Conservation (phyloP, 2,113 vertebrate species). For the Lophochroa leadbeateri region DNA sequence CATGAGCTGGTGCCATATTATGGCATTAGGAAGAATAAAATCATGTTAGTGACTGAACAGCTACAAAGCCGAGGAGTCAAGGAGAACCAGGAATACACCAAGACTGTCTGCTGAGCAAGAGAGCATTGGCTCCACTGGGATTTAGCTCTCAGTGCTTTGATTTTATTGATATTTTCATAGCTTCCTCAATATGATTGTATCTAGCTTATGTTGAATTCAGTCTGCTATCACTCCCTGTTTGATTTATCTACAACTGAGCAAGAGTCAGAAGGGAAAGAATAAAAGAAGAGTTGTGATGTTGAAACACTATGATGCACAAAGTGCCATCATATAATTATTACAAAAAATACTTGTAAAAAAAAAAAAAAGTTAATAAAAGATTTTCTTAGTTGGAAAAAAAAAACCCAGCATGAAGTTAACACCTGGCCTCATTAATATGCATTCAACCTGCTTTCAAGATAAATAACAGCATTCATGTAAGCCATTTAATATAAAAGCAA, state of each 20-base stretch:
- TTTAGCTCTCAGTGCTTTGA: neutral
- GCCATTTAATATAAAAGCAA: conserved; percentile 79
- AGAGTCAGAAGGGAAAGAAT: neutral
- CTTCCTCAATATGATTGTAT: neutral
- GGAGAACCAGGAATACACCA: neutral
- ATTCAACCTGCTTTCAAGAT: conserved; percentile 78
- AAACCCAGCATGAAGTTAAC: conserved; percentile 69
- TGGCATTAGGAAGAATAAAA: neutral
- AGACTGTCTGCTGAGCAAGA: neutral
- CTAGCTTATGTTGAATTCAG: neutral
- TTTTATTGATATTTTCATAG: neutral
- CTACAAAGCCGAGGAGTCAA: neutral
- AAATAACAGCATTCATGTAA: conserved; percentile 78
- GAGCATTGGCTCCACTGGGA: neutral
- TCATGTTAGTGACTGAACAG: neutral
- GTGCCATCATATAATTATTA: conserved; percentile 56
- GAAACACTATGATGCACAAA: neutral
- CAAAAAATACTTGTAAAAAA: conserved; percentile 70
- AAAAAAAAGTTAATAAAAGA: conserved; percentile 66
- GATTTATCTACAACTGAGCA: neutral
- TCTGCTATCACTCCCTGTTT: neutral
- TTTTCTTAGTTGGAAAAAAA: conserved; percentile 67
- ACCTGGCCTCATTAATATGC: conserved; percentile 82
- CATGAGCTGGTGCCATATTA: neutral
- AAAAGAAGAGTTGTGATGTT: neutral